Conservation (phyloP, 2,888 invertebrate species). For the Belgica antarctica region DNA sequence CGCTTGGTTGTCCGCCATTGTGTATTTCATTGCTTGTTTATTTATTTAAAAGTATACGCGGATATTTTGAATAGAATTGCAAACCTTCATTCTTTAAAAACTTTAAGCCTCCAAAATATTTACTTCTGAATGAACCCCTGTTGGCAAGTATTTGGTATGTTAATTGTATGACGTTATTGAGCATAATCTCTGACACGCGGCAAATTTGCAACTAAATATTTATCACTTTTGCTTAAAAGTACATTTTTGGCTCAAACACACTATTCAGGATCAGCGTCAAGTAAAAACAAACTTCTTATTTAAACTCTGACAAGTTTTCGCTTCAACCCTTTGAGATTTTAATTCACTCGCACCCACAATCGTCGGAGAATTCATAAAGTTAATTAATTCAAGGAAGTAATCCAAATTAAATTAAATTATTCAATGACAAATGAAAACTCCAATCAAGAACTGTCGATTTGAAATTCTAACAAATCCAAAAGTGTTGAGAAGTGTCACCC, state of each 20-base stretch:
- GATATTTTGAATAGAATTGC: too few relatives aligned
- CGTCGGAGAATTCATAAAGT: not conserved
- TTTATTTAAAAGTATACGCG: too few relatives aligned
- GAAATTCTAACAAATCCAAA: slow-evolving; percentile 23
- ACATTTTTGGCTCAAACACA: too few relatives aligned
- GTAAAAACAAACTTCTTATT: not conserved
- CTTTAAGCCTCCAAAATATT: too few relatives aligned
- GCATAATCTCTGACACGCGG: too few relatives aligned
- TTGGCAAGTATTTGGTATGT: too few relatives aligned
- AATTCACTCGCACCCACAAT: not conserved
- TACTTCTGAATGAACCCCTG: too few relatives aligned
- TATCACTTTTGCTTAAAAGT: too few relatives aligned
- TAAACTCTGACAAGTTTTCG: not conserved
- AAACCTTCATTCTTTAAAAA: too few relatives aligned
- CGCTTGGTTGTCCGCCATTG: not conserved
- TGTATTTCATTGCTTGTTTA: slow-evolving; percentile 2
- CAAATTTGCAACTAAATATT: too few relatives aligned
- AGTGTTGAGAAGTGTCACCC: slow-evolving; percentile 37
- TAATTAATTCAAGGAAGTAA: slow-evolving; percentile 1
- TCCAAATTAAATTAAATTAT: slow-evolving; percentile 22
- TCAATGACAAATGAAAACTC: not conserved
- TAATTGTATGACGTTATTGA: too few relatives aligned
- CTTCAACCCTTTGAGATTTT: not conserved
- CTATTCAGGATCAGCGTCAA: not conserved
- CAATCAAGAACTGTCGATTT: not conserved